A percentile compares a stretch with the other conserved stretches of the same genome.
Conservation (phyloP, 35 echinoderm and acorn worm species). For the Apostichopus californicus region DNA sequence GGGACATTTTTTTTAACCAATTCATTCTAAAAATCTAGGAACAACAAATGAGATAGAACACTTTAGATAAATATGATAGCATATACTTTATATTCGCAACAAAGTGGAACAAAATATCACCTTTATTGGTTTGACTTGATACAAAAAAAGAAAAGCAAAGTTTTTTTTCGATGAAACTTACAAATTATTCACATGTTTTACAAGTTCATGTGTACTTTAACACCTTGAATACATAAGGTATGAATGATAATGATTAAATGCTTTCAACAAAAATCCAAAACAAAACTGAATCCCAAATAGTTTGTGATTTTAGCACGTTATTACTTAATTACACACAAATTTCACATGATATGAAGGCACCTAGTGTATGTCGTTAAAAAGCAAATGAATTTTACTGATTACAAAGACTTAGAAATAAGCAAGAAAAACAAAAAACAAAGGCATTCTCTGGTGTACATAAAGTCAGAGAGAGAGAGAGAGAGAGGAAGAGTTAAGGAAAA, state of each 20-base stretch:
- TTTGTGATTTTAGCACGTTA: neutral
- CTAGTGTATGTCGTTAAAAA: slow-evolving; percentile 20
- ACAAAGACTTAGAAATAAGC: neutral
- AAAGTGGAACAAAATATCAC: slow-evolving; percentile 40
- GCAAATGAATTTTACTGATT: neutral
- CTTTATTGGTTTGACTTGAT: slow-evolving; percentile 19
- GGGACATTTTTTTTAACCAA: too few relatives aligned
- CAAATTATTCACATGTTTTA: neutral
- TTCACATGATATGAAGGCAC: slow-evolving; percentile 40
- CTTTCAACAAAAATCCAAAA: neutral
- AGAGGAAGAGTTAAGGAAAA: neutral
- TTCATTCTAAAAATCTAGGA: too few relatives aligned
- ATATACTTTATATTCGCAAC: slow-evolving; percentile 48
- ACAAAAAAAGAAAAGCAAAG: slow-evolving; percentile 27
- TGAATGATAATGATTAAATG: slow-evolving; percentile 12
- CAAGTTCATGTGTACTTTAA: neutral
- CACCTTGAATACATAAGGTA: slow-evolving; percentile 52
- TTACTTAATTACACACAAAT: slow-evolving; percentile 31
- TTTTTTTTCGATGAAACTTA: neutral
- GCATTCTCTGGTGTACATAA: slow-evolving; percentile 41
- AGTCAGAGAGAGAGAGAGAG: slow-evolving; percentile 24
- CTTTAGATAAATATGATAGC: neutral
- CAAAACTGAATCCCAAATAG: neutral
- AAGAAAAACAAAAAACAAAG: neutral
- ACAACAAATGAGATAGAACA: neutral